Evolutionary conservation across 2,113 vertebrate genomes (phyloP).

Genomic region (Capricornis sumatraensis): DNA sequence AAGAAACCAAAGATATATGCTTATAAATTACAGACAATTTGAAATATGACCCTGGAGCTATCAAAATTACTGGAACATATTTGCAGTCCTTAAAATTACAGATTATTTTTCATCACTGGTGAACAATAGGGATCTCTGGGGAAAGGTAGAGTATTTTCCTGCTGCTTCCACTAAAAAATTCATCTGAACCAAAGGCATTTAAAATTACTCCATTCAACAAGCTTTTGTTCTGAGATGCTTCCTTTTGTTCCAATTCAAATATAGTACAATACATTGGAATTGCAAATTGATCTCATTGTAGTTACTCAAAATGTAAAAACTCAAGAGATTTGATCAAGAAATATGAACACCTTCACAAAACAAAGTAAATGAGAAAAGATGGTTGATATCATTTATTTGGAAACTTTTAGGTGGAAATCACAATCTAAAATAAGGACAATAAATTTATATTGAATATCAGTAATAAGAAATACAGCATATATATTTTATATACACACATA

Average conservation of each 20-base stretch:
- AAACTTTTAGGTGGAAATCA: not conserved
- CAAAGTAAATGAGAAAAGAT: not conserved
- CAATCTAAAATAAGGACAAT: not conserved
- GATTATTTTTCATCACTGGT: not conserved
- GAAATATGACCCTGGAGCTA: not conserved
- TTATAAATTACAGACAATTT: not conserved
- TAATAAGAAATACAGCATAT: not conserved
- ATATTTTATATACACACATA: not conserved
- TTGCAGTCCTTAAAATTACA: not conserved
- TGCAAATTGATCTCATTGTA: not conserved
- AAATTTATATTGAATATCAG: not conserved
- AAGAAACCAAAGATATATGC: not conserved
- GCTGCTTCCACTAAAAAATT: not conserved
- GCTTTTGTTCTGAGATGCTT: conserved; percentile 6
- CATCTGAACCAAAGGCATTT: not conserved
- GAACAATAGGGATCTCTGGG: not conserved
- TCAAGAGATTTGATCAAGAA: not conserved
- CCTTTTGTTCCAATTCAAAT: conserved; percentile 38
- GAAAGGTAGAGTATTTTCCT: not conserved
- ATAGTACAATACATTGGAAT: not conserved
- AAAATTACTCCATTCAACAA: not conserved
- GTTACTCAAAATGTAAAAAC: conserved; percentile 25
- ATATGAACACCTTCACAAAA: not conserved
- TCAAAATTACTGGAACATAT: not conserved
- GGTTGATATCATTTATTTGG: not conserved